Percentiles rank a stretch among this genome's conserved stretches.
phyloP scores from a whole-genome alignment of 2,888 invertebrate species.

The Cordilura impudica region DNA sequence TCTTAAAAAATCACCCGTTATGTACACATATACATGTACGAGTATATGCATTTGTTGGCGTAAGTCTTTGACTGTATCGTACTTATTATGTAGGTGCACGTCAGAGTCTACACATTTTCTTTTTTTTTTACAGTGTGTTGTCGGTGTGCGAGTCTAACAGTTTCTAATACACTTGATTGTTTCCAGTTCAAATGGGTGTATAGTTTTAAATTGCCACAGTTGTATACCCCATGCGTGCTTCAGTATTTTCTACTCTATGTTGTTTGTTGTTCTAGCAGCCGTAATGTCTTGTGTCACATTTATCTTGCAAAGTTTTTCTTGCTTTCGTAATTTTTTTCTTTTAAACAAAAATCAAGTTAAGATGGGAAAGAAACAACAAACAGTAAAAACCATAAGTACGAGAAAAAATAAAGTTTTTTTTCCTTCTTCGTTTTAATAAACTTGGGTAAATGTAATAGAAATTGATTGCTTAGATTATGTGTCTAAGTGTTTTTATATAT shows the following conservation, averaged over 20 bases:
- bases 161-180: constrained; percentile 61
- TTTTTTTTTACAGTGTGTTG: constrained; percentile 1
- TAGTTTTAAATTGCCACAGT: constrained; percentile 55
- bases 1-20: no score
- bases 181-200: constrained; percentile 61
- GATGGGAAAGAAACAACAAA: neutral
- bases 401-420: constrained; percentile 33
- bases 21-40: neutral
- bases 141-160: no score
- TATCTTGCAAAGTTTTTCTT: constrained; percentile 73
- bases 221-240: constrained; percentile 35
- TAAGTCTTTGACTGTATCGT: constrained; percentile 40
- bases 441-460: constrained; percentile 62
- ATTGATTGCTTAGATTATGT: constrained; percentile 62
- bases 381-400: constrained; percentile 10
- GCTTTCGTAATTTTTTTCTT: constrained; percentile 1
- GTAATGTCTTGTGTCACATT: constrained; percentile 72
- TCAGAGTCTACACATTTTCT: neutral
- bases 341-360: constrained; percentile 4
- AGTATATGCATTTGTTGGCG: constrained; percentile 31
- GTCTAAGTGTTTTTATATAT: constrained; percentile 63
- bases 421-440: constrained; percentile 19
- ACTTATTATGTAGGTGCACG: neutral
- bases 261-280: constrained; percentile 64
- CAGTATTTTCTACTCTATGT: constrained; percentile 45